Conservation (phyloP, 2,797 vertebrate species). For the Dermochelys coriacea region DNA sequence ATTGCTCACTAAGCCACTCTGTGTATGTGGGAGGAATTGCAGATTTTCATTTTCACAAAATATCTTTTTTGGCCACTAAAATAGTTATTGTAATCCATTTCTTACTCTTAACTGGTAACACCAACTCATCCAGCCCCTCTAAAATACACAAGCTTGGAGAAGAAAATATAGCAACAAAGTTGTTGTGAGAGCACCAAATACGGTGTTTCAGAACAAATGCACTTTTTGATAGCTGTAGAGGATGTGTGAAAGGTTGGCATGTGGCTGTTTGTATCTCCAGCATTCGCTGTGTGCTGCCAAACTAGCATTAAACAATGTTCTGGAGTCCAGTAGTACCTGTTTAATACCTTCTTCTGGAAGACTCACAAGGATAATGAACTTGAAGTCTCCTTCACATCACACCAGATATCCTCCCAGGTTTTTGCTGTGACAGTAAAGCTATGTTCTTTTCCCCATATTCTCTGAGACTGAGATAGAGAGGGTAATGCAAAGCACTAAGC, state of each 20-base stretch:
- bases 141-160: background rate
- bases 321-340: no score
- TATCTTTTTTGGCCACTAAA: background rate
- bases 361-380: no score
- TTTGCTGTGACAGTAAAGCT: no score
- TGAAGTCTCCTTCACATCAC: no score
- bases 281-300: background rate
- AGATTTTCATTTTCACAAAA: background rate
- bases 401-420: no score
- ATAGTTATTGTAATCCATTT: background rate
- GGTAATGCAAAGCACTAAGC: no score
- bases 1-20: background rate
- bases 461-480: no score
- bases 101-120: background rate
- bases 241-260: background rate
- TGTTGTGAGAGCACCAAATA: background rate
- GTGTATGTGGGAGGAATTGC: background rate
- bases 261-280: no score
- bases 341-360: no score
- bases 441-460: no score
- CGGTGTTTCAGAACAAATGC: background rate
- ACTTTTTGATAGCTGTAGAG: background rate
- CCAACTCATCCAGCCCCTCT: background rate
- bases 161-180: background rate
- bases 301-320: background rate